Base-by-base conservation (phyloP, 2,888 invertebrate species). In the Drosophila borealis region DNA sequence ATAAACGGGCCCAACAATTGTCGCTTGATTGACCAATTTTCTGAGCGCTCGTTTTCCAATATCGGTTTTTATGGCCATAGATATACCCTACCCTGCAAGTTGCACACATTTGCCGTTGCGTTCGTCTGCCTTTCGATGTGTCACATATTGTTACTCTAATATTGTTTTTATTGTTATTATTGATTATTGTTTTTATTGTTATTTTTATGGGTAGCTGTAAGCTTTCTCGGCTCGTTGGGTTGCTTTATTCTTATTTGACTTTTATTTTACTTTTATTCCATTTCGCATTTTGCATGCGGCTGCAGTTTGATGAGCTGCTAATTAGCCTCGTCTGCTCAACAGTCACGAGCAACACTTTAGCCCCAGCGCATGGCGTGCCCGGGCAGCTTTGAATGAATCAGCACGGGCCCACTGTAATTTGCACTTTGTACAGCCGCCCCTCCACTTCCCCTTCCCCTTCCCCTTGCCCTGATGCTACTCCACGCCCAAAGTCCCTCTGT, bases 221-320 rank as follows among this genome's bases (percentile, higher is more conserved):
- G 14, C 21, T 21, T 49, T 9, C 34, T 36, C 11, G 21, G 34
- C 13, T 36, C 21, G 8, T 21, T 55, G 11, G 17, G 6, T 25
- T 21, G 17, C 19, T 9, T 37, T 25, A 11, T 62, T 45, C 6
- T 11, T 4, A n/a, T 9, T 37, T 21, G 36, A 37, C 4, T 34
- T 34, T 37, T 42, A 14, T 13, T 44, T 14, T 9, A 21, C 9
- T 10, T 21, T 10, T 13, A 3, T 13, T 36, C 19, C 19, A n/a
- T 39, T 66, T 81, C 71, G 39, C 3, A 17, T 17, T 39, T 75
- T 82, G 78, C 86, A 82, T 82, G 80, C 48, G 51, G 55, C 64
- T 70, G 73, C 88, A 82, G 71, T 75, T 80, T 84, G 88, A 84
- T 86, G 83, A 88, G 88, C 88, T 88, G 83, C 83, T 84, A 84